Percentiles rank a stretch among this genome's conserved stretches.
Evolutionary conservation across 1,140 invertebrate genomes (phyloP).

Genomic region (Zaprionus lachaisei): DNA sequence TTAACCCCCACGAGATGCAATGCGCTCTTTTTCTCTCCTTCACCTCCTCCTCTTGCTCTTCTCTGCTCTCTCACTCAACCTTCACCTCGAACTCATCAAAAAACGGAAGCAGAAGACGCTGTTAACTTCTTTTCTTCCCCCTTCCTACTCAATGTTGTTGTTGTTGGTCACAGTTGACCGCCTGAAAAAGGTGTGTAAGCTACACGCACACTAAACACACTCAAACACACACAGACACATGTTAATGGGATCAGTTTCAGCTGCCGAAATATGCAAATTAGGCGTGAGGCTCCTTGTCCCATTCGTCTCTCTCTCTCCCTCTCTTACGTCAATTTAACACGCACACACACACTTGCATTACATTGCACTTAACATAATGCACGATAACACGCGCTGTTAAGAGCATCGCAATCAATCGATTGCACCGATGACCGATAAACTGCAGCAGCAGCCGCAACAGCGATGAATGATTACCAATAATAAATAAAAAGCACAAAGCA

Average conservation of each 20-base stretch:
- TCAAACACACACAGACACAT: conserved; percentile 13
- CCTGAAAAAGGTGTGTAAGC: conserved; percentile 51
- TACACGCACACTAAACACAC: conserved; percentile 19
- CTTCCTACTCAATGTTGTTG: neutral
- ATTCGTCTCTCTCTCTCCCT: neutral
- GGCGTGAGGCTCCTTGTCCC: conserved; percentile 6
- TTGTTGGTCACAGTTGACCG: conserved; percentile 70
- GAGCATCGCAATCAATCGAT: conserved; percentile 47
- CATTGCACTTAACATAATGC: neutral
- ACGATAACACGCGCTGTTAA: conserved; percentile 14
- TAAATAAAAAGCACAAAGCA: conserved; percentile 16
- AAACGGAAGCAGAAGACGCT: conserved; percentile 71
- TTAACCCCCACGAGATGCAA: neutral
- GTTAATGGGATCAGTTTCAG: conserved; percentile 32
- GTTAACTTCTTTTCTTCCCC: conserved; percentile 2
- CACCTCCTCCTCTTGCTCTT: no score
- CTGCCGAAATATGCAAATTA: conserved; percentile 56
- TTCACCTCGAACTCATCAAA: conserved; percentile 60
- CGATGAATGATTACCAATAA: conserved; percentile 22
- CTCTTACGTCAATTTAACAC: conserved; percentile 2
- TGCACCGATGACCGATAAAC: conserved; percentile 40
- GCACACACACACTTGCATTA: neutral
- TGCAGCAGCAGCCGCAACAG: conserved; percentile 2
- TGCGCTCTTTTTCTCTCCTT: neutral
- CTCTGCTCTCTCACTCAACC: conserved; percentile 40